A percentile compares a stretch with the other conserved stretches of the same genome.
Evolutionary conservation across 2,888 invertebrate genomes (phyloP).

Genomic region (Zygogramma bicolorata): DNA sequence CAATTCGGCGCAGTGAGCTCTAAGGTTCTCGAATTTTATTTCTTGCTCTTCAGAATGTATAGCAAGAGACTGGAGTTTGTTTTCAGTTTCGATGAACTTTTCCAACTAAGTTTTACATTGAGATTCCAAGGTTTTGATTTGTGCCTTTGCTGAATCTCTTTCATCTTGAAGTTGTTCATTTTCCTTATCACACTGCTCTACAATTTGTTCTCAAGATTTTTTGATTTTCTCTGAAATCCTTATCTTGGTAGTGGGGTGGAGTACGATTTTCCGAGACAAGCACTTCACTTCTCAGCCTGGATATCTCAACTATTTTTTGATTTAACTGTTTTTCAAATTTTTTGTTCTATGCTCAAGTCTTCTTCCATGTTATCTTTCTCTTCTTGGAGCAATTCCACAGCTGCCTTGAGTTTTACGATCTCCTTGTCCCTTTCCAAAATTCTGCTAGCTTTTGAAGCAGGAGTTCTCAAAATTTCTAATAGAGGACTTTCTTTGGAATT

Average conservation of each 20-base stretch:
- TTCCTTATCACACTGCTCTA: constrained; percentile 68
- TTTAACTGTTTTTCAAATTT: constrained; percentile 60
- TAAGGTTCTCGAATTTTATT: constrained; percentile 53
- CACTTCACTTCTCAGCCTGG: constrained; percentile 61
- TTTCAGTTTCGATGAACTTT: constrained; percentile 57
- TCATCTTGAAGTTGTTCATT: constrained; percentile 68
- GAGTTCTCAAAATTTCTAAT: constrained; percentile 60
- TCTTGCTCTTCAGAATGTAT: constrained; percentile 56
- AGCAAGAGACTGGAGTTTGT: constrained; percentile 51
- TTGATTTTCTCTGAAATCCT: constrained; percentile 53
- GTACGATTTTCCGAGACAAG: constrained; percentile 55
- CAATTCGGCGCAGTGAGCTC: constrained; percentile 59
- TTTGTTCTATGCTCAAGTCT: constrained; percentile 68
- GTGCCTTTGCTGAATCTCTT: too few species aligned
- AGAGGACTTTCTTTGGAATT: constrained; percentile 53
- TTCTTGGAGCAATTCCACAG: too few species aligned
- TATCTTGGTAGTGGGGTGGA: constrained; percentile 59
- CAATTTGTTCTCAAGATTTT: constrained; percentile 66
- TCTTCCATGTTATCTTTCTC: constrained; percentile 73
- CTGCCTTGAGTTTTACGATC: constrained; percentile 73
- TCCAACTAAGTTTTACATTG: constrained; percentile 58
- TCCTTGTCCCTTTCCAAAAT: constrained; percentile 62
- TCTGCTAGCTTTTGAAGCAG: constrained; percentile 49
- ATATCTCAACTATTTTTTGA: constrained; percentile 63
- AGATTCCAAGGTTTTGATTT: constrained; percentile 64